These are phyloP conservation scores for Phainopepla nitens DNA, from an alignment of 2,113 vertebrate species.

Conservation along the genomic window DNA sequence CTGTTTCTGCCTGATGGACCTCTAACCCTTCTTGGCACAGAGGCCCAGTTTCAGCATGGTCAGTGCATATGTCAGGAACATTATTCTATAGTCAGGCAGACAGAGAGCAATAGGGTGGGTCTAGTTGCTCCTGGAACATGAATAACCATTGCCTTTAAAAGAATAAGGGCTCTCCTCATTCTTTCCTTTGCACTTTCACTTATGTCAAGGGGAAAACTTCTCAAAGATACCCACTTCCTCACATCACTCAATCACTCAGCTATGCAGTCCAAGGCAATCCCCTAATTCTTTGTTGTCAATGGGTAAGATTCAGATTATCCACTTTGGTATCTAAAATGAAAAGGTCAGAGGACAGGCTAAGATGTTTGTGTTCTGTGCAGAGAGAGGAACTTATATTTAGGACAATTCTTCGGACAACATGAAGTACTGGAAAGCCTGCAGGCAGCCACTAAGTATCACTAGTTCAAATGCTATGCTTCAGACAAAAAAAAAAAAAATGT, in stretches of 20 bases:
- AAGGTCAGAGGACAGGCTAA: background rate
- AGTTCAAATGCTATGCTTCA: background rate
- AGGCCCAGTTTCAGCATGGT: background rate
- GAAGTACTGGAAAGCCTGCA: background rate
- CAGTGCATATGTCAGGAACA: background rate
- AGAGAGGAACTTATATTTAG: background rate
- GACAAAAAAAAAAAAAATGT: background rate
- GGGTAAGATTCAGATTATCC: background rate
- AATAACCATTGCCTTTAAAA: background rate
- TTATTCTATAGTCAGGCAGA: background rate
- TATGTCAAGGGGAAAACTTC: background rate
- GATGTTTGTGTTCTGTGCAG: background rate
- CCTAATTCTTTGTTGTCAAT: background rate
- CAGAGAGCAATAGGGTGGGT: background rate
- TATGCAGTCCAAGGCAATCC: background rate
- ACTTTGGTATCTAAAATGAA: background rate
- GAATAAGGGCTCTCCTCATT: background rate
- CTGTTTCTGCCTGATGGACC: background rate
- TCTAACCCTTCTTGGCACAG: background rate
- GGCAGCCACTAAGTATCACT: background rate
- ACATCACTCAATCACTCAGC: background rate
- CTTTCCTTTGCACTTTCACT: background rate
- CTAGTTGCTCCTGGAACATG: background rate
- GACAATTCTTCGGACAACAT: background rate
- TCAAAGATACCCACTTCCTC: background rate